Evolutionary conservation across 1,140 invertebrate genomes (phyloP).

Genomic region (Eumeta japonica): DNA sequence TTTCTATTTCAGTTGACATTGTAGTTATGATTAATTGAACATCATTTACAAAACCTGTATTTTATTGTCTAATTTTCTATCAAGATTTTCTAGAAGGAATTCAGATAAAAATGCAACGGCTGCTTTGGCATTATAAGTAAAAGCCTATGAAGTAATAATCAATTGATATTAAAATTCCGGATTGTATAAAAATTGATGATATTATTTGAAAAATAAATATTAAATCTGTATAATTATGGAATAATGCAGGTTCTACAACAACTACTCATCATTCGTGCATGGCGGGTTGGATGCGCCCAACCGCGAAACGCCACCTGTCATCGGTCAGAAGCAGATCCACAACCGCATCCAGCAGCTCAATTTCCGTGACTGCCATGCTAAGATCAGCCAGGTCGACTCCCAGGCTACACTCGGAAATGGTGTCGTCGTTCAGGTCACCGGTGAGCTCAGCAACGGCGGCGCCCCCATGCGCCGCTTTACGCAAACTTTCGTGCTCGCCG

Average conservation of each 20-base stretch:
- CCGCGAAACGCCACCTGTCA: constrained; percentile 79
- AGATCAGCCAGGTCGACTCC: constrained; percentile 86
- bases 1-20: no score
- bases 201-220: no score
- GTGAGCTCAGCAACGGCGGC: constrained; percentile 93
- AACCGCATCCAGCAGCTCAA: constrained; percentile 93
- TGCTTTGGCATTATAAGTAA: no score
- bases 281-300: constrained; percentile 80
- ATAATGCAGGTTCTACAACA: constrained; percentile 84
- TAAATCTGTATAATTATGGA: no score
- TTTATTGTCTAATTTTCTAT: no score
- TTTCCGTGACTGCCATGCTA: constrained; percentile 95
- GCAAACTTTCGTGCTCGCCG: constrained; percentile 94
- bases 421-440: constrained; percentile 95
- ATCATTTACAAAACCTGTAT: no score
- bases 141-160: no score
- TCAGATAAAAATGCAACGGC: no score
- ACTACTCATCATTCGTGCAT: constrained; percentile 93
- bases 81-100: no score
- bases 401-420: constrained; percentile 90
- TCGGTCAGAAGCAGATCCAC: constrained; percentile 93
- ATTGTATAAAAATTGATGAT: no score
- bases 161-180: no score
- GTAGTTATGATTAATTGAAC: no score
- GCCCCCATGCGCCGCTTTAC: constrained; percentile 96